Conservation (phyloP, 2,113 vertebrate genomes). For the Entelurus aequoreus region DNA sequence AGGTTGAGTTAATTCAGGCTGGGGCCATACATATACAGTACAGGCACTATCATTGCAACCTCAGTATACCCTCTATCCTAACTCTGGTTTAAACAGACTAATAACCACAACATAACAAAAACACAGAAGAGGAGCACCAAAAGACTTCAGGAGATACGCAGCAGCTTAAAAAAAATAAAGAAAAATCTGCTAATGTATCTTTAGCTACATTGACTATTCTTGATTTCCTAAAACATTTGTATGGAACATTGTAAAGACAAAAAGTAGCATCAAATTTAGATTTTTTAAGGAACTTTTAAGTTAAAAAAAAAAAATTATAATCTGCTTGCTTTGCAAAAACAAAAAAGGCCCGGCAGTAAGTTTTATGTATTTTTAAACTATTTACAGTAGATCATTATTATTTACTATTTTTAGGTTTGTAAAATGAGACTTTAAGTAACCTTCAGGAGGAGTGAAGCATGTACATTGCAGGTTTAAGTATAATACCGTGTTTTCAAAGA, state of each 20-base stretch:
- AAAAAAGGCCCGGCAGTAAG: background rate
- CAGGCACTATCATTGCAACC: background rate
- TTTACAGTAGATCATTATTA: too few species aligned
- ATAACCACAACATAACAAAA: background rate
- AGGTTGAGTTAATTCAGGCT: background rate
- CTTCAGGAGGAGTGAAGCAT: too few species aligned
- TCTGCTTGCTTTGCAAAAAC: too few species aligned
- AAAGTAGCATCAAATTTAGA: too few species aligned
- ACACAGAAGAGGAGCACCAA: too few species aligned
- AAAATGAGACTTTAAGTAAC: too few species aligned
- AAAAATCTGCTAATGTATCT: background rate
- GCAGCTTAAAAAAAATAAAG: background rate
- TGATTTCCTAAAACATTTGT: background rate
- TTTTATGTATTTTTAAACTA: background rate
- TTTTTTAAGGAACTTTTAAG: too few species aligned
- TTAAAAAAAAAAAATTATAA: too few species aligned
- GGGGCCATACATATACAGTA: background rate
- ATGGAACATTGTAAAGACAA: too few species aligned
- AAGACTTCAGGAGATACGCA: background rate
- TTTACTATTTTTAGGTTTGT: too few species aligned
- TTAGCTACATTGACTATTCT: background rate
- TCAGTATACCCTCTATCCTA: background rate
- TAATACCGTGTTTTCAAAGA: too few species aligned
- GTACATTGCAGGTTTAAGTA: too few species aligned
- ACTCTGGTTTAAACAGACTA: background rate